A percentile compares a stretch with the other conserved stretches of the same genome.
phyloP scores from a whole-genome alignment of 2,888 invertebrate species.

The Pardosa pseudoannulata region DNA sequence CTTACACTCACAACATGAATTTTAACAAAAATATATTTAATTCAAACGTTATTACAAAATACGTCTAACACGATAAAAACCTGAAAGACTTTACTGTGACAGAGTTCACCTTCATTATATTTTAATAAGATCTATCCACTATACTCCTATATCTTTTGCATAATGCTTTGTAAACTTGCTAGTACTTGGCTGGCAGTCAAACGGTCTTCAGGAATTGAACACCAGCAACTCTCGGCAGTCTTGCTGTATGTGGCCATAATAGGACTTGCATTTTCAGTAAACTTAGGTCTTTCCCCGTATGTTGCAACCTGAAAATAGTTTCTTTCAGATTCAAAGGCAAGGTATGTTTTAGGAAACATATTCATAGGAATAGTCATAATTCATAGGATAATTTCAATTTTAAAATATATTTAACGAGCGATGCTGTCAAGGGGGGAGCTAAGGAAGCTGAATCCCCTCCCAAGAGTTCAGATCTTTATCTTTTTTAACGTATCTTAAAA shows the following conservation, averaged over 20 bases:
- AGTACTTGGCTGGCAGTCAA: not conserved
- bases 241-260: not conserved
- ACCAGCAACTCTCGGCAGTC: not conserved
- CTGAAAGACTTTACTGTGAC: not conserved
- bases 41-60: not conserved
- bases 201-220: not conserved
- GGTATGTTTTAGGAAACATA: too few relatives aligned
- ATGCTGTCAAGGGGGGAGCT: too few relatives aligned
- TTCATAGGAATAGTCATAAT: too few relatives aligned
- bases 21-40: not conserved
- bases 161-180: not conserved
- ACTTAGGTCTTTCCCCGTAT: not conserved
- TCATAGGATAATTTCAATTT: too few relatives aligned
- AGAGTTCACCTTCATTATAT: too few relatives aligned
- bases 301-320: constrained; percentile 28
- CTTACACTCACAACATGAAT: too few relatives aligned
- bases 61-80: not conserved
- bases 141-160: not conserved
- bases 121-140: not conserved
- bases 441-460: too few relatives aligned
- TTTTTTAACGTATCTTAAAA: too few relatives aligned
- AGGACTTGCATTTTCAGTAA: not conserved
- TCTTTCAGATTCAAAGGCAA: too few relatives aligned
- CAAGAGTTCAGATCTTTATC: too few relatives aligned
- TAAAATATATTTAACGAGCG: too few relatives aligned